These are phyloP conservation scores for Bettongia penicillata DNA, from an alignment of 2,113 vertebrate genomes.

Conservation along the genomic window DNA sequence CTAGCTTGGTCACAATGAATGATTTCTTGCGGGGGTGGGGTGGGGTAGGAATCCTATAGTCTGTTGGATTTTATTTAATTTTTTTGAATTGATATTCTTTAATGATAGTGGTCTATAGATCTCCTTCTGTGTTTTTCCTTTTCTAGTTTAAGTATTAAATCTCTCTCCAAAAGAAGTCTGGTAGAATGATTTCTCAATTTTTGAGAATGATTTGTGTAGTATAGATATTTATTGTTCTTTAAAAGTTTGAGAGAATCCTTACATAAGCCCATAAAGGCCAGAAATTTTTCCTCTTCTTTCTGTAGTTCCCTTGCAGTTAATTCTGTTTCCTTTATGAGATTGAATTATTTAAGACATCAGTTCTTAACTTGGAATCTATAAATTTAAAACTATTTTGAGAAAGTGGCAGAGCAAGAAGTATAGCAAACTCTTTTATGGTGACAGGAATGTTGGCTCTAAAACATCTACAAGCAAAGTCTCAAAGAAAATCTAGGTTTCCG, in stretches of 20 bases:
- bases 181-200: neutral
- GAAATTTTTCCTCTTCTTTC: neutral
- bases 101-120: neutral
- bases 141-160: neutral
- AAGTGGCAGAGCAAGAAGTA: neutral
- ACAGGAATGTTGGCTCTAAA: too few species aligned
- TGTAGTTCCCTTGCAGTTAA: neutral
- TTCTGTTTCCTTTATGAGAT: neutral
- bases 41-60: neutral
- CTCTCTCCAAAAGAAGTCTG: neutral
- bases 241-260: neutral
- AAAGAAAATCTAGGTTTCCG: neutral
- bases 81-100: neutral
- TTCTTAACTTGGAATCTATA: neutral
- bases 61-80: neutral
- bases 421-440: neutral
- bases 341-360: neutral
- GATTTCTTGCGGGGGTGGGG: neutral
- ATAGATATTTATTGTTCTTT: neutral
- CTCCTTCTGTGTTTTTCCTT: neutral
- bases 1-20: neutral
- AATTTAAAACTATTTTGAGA: neutral
- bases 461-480: neutral
- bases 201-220: neutral
- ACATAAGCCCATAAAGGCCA: neutral